Conservation (phyloP, 2,888 invertebrate species). For the Ichneumoninae sp. region DNA sequence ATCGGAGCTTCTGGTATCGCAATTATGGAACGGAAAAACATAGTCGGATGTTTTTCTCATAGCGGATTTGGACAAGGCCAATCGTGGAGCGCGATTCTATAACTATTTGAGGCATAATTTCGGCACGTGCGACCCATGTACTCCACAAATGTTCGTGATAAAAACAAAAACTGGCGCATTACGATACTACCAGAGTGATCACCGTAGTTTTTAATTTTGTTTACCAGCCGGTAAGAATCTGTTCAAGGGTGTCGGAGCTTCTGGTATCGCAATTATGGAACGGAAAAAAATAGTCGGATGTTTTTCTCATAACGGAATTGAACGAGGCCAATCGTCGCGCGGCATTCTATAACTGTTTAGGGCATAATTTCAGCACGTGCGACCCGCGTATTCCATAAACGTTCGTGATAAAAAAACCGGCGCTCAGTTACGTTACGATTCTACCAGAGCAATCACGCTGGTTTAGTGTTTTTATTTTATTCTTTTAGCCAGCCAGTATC, state of each 20-base stretch:
- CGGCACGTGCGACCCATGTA: slow-evolving; percentile 49
- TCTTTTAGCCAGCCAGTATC: not conserved
- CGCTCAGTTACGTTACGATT: slow-evolving; percentile 49
- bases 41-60: not conserved
- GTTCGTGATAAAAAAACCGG: slow-evolving; percentile 42
- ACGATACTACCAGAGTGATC: slow-evolving; percentile 41
- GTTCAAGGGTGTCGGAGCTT: not conserved
- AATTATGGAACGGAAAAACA: slow-evolving; percentile 30
- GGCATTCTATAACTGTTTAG: not conserved
- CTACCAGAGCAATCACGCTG: slow-evolving; percentile 18
- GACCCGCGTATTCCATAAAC: slow-evolving; percentile 39
- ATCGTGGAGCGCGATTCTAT: not conserved
- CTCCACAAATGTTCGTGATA: slow-evolving; percentile 21
- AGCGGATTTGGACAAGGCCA: not conserved
- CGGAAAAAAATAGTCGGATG: not conserved
- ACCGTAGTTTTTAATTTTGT: slow-evolving; percentile 6
- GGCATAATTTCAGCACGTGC: slow-evolving; percentile 20
- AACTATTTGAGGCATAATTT: slow-evolving; percentile 3
- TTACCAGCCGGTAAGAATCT: too few species aligned
- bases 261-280: not conserved
- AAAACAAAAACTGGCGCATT: slow-evolving; percentile 45
- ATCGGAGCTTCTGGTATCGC: slow-evolving; percentile 36
- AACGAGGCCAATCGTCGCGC: not conserved
- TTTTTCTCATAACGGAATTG: not conserved
- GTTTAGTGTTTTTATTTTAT: slow-evolving; percentile 15